Evolutionary conservation across 2,797 vertebrate genomes (phyloP), one percentile per base, ranked within the genome.

Genomic region (Streptopelia turtur): DNA sequence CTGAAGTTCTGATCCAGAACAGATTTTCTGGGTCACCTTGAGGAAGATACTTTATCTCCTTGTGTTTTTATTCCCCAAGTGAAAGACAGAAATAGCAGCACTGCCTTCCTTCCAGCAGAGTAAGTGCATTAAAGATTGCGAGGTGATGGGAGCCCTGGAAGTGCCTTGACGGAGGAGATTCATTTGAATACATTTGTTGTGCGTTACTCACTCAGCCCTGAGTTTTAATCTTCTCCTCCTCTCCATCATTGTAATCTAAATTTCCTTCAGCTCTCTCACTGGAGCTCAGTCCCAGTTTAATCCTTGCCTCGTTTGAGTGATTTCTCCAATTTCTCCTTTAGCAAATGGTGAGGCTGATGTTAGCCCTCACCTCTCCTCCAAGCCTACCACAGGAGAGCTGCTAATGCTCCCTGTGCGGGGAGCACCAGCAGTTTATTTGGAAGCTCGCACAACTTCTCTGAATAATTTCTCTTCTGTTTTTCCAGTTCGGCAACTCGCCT

Each of bases 201-300:
- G 79, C 87, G 90, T 95, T 94, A 91, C 74, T 93, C 88, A 90
- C 93, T 90, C 77, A 89, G 66, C 69, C 86, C 43, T 70, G 80
- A 94, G 85, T 93, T 96, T 96, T 95, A 96, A 95, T 97, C 89
- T 95, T 95, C 89, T 92, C 56, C 64, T 88, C 31, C 74, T 88
- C 90, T 95, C 93, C 90, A 68, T 91, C 94, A 89, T 2, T 78
- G 61, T 61, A 92, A 94, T 55, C 90, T 90, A 77, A 89, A 92
- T 93, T 95, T 95, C 90, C 66, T 93, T 82, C 83, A 79, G 63
- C 86, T 69, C 33, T 83, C 93, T 78, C 72, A 37, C 50, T 47
- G 53, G 70, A 70, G 37, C 52, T 60, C 66, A 47, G 87, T 16
- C 75, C 56, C 37, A 35, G 66, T 66, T 94, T 91, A 96, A 96